phyloP scores from a whole-genome alignment of 2,888 invertebrate genomes.

The Anaspis maculata region DNA sequence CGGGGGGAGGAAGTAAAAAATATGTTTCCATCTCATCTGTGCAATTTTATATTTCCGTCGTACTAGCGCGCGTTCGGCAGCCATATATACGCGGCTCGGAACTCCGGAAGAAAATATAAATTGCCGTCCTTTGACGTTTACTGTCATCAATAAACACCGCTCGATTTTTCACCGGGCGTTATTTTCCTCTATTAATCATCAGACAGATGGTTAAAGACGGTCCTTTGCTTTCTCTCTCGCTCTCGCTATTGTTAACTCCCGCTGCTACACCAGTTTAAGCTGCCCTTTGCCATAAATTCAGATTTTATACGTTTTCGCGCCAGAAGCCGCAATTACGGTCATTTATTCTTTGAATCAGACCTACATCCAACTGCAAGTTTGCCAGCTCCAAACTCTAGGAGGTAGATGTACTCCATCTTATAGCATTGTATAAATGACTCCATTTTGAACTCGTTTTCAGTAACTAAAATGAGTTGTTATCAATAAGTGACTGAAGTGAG shows the following conservation, averaged over 20 bases:
- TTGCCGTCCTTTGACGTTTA: constrained; percentile 30
- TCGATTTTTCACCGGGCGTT: constrained; percentile 28
- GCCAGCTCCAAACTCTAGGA: too few relatives aligned
- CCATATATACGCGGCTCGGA: constrained; percentile 6
- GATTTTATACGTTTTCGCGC: constrained; percentile 7
- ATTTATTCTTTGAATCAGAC: constrained; percentile 1
- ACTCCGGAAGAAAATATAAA: constrained; percentile 28
- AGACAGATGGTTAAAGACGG: constrained; percentile 20
- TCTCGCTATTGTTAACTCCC: too few relatives aligned
- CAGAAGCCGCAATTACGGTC: constrained; percentile 5
- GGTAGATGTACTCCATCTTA: too few relatives aligned
- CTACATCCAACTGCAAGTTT: too few relatives aligned
- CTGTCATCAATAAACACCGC: constrained; percentile 32
- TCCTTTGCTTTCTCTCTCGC: too few relatives aligned
- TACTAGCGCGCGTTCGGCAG: too few relatives aligned
- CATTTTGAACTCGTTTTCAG: too few relatives aligned
- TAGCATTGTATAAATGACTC: too few relatives aligned
- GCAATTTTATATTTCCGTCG: constrained; percentile 20
- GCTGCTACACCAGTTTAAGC: too few relatives aligned
- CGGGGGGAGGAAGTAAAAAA: constrained; percentile 10
- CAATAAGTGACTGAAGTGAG: too few relatives aligned
- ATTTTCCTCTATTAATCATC: constrained; percentile 31
- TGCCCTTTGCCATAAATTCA: constrained; percentile 10
- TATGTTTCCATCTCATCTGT: constrained; percentile 20
- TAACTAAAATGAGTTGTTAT: too few relatives aligned